Evolutionary conservation across 2,888 invertebrate genomes (phyloP).

Genomic region (Drosophila mayaguana): DNA sequence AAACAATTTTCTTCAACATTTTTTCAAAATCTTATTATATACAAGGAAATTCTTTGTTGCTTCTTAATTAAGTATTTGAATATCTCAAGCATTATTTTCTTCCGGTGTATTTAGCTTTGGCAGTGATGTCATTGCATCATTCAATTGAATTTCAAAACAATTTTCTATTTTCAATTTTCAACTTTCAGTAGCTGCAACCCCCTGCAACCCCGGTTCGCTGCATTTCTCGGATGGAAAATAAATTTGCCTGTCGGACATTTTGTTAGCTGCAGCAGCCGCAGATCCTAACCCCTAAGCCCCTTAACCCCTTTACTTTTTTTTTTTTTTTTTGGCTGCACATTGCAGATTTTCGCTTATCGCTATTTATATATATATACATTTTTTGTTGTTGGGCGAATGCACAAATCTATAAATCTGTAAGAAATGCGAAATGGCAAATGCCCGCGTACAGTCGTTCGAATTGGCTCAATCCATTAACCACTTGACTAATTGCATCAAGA

Average conservation of each 20-base stretch:
- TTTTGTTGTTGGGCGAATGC: conserved; percentile 35
- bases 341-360: conserved; percentile 31
- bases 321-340: background rate
- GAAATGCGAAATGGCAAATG: conserved; percentile 10
- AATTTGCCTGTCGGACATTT: conserved; percentile 54
- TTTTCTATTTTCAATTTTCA: conserved; percentile 20
- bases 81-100: conserved; percentile 3
- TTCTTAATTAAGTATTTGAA: background rate
- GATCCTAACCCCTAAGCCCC: conserved; percentile 68
- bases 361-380: background rate
- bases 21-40: background rate
- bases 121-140: conserved; percentile 24
- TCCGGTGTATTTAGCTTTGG: conserved; percentile 31
- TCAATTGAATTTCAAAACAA: conserved; percentile 39
- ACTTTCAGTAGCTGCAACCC: conserved; percentile 10
- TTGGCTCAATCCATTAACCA: conserved; percentile 77
- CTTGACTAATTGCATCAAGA: conserved; percentile 74
- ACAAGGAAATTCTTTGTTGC: no score
- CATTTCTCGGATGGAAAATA: conserved; percentile 26
- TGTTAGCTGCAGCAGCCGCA: conserved; percentile 48
- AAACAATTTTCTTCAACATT: background rate
- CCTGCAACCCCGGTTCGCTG: conserved; percentile 33
- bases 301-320: conserved; percentile 64
- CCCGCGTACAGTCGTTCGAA: conserved; percentile 26
- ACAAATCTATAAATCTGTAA: conserved; percentile 27